Evolutionary conservation across 2,113 vertebrate genomes (phyloP).

Genomic region (Budorcas taxicolor): DNA sequence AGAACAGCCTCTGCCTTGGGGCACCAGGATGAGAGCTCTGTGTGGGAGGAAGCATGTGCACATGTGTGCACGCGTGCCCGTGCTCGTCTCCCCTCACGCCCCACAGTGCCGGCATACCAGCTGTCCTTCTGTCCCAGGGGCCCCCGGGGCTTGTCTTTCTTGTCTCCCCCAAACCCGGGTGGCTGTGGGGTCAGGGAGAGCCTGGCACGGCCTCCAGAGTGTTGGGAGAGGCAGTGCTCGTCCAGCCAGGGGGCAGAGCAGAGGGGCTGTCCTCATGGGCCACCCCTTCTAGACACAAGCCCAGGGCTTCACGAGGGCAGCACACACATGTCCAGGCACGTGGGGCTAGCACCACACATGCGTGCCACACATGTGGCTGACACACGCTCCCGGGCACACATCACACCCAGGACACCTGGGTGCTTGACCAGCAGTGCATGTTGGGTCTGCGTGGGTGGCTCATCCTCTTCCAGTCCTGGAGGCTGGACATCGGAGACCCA

Average conservation of each 20-base stretch:
- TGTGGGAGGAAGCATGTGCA: too few relatives aligned
- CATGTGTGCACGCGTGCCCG: background rate
- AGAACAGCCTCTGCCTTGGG: background rate
- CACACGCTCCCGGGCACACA: background rate
- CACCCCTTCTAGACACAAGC: background rate
- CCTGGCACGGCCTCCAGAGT: background rate
- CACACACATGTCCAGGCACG: background rate
- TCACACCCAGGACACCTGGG: background rate
- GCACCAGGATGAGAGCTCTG: background rate
- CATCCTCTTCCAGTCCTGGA: background rate
- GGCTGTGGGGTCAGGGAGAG: background rate
- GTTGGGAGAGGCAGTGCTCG: background rate
- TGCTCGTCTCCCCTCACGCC: background rate
- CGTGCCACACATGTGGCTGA: rapidly evolving
- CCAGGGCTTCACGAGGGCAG: background rate
- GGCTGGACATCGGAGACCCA: background rate
- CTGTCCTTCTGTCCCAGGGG: background rate
- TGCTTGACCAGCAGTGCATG: background rate
- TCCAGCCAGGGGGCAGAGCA: too few relatives aligned
- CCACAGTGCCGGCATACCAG: too few relatives aligned
- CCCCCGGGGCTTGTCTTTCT: too few relatives aligned
- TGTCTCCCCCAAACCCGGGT: background rate
- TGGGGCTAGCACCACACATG: background rate
- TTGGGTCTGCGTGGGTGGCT: background rate
- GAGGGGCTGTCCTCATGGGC: background rate